These are phyloP conservation scores for Linnaemya vulpina DNA, from an alignment of 2,888 invertebrate species.

Conservation along the genomic window DNA sequence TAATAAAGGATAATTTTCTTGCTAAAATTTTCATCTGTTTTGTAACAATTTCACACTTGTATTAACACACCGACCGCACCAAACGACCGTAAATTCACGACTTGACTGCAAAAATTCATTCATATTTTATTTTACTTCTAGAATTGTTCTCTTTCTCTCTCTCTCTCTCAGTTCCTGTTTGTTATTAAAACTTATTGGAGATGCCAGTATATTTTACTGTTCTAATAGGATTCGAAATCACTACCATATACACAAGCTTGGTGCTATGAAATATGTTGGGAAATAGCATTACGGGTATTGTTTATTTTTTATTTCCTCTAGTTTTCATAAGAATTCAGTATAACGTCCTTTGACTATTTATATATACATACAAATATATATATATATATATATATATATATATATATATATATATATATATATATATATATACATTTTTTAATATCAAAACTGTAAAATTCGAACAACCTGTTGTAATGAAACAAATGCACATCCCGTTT, in stretches of 20 bases:
- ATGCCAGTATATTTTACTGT: constrained; percentile 5
- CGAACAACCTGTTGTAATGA: no score
- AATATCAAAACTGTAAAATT: no score
- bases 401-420: no score
- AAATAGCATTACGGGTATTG: neutral
- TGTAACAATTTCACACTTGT: constrained; percentile 47
- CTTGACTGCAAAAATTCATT: constrained; percentile 64
- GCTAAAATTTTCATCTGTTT: constrained; percentile 39
- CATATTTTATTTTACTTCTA: constrained; percentile 54
- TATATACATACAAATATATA: no score
- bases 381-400: no score
- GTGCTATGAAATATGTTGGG: constrained; percentile 19
- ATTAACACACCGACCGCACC: constrained; percentile 59
- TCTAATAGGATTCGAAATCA: neutral
- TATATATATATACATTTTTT: no score
- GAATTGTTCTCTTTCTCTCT: constrained; percentile 38
- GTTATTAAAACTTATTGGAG: constrained; percentile 1
- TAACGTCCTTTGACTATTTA: no score
- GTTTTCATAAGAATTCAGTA: neutral
- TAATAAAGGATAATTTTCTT: constrained; percentile 34
- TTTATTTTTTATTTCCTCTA: constrained; percentile 12
- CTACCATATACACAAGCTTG: constrained; percentile 32
- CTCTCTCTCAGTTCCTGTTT: constrained; percentile 38
- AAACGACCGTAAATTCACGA: constrained; percentile 67
- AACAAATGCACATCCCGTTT: no score